These are phyloP conservation scores for Corythaeola cristata DNA, from an alignment of 2,113 vertebrate species.

Conservation along the genomic window DNA sequence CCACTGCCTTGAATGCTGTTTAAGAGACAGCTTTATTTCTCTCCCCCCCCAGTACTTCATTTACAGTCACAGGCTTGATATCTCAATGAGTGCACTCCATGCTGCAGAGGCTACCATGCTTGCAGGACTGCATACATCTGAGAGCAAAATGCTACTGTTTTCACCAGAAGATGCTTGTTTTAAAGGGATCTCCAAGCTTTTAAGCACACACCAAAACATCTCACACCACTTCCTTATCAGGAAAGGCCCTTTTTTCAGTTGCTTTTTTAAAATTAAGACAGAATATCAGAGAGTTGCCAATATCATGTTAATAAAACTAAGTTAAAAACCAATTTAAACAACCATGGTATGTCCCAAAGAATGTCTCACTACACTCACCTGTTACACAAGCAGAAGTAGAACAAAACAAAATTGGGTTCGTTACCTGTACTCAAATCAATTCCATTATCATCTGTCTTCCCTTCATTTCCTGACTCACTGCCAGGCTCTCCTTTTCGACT, in stretches of 20 bases:
- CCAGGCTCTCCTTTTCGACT: conserved; percentile 63
- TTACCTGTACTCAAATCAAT: conserved; percentile 46
- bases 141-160: background rate
- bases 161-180: background rate
- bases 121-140: background rate
- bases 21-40: background rate
- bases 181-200: background rate
- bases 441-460: background rate
- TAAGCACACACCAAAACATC: background rate
- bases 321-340: background rate
- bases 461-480: conserved; percentile 40
- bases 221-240: background rate
- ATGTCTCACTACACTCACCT: background rate
- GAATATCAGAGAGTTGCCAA: background rate
- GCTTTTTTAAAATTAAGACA: background rate
- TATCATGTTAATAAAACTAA: background rate
- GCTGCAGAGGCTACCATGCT: background rate
- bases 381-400: background rate
- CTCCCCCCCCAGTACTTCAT: background rate
- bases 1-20: background rate
- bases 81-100: background rate
- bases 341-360: accelerated
- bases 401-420: background rate
- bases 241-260: background rate
- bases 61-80: background rate